phyloP scores from a whole-genome alignment of 2,797 vertebrate genomes.

The Carapus acus region DNA sequence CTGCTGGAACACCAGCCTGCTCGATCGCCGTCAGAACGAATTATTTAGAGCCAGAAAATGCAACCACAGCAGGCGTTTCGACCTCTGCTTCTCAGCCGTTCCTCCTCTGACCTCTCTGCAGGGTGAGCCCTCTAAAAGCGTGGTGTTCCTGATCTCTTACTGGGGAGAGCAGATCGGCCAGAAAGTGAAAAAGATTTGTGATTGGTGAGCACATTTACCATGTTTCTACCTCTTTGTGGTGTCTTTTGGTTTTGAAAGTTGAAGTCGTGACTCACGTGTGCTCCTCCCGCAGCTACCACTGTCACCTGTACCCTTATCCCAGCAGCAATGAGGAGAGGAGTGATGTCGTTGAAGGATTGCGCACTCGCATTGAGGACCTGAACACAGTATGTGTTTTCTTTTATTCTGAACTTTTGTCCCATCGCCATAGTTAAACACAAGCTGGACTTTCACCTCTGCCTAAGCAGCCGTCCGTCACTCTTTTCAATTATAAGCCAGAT shows the following conservation, averaged over 20 bases:
- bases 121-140: slow-evolving; percentile 85
- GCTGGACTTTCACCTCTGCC: too few species aligned
- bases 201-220: slow-evolving; percentile 79
- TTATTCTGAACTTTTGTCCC: not conserved
- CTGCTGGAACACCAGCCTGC: too few species aligned
- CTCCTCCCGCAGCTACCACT: slow-evolving; percentile 81
- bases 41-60: too few species aligned
- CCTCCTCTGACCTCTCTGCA: slow-evolving; percentile 43
- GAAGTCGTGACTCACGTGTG: slow-evolving; percentile 1
- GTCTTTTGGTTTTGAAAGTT: not conserved
- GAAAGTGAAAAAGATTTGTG: slow-evolving; percentile 98
- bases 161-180: slow-evolving; percentile 99
- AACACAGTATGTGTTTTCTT: slow-evolving; percentile 76
- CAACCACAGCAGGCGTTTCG: too few species aligned
- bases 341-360: slow-evolving; percentile 84
- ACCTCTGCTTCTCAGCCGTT: not conserved
- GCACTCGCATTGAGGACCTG: slow-evolving; percentile 89
- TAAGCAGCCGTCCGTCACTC: not conserved
- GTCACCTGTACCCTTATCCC: slow-evolving; percentile 93
- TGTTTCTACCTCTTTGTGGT: not conserved
- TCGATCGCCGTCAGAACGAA: too few species aligned
- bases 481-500: slow-evolving; percentile 18
- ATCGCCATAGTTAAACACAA: too few species aligned
- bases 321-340: slow-evolving; percentile 81
- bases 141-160: slow-evolving; percentile 93